Conservation (phyloP, 2,113 vertebrate genomes). For the Cyanoliseus patagonus region DNA sequence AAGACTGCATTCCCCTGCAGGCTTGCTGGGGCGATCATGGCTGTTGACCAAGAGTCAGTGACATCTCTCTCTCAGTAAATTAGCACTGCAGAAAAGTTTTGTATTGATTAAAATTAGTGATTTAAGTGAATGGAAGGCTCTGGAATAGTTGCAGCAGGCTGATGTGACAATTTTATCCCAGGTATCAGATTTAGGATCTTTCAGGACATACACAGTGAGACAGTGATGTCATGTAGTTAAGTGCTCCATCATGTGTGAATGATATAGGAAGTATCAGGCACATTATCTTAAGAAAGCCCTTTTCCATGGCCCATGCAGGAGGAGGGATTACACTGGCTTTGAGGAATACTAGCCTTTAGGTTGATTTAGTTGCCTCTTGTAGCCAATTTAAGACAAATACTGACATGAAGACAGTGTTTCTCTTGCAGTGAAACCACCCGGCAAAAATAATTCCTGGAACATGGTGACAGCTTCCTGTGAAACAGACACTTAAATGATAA, state of each 20-base stretch:
- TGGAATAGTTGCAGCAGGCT: not conserved
- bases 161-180: not conserved
- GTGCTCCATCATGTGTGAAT: not conserved
- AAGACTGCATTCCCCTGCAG: not conserved
- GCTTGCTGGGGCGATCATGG: accelerated
- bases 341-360: not conserved
- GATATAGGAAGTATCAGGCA: not conserved
- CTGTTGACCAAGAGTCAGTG: not conserved
- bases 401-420: not conserved
- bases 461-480: not conserved
- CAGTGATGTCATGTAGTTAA: not conserved
- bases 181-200: not conserved
- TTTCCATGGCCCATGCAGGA: not conserved
- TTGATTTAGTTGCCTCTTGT: not conserved
- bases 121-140: not conserved
- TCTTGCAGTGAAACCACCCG: not conserved
- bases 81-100: not conserved
- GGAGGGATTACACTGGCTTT: not conserved
- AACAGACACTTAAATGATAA: not conserved
- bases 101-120: not conserved
- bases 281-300: not conserved
- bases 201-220: accelerated
- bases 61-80: not conserved
- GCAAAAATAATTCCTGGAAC: not conserved
- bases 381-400: not conserved